Evolutionary conservation across 2,797 vertebrate genomes (phyloP).

Genomic region (Scolopax bukidnonensis): DNA sequence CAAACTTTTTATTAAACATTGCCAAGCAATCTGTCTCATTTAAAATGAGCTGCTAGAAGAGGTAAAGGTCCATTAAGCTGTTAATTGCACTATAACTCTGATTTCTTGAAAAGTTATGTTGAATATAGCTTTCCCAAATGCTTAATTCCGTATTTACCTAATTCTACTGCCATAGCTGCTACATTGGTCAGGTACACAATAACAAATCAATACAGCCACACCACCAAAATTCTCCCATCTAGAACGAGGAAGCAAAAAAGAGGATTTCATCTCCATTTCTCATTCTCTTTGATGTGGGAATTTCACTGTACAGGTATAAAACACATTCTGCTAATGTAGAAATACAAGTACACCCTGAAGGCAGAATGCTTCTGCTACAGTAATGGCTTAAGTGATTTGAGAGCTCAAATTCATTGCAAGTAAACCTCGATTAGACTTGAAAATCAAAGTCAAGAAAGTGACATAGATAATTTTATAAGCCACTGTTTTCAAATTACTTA

Average conservation of each 20-base stretch:
- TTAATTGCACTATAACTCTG: constrained; percentile 46
- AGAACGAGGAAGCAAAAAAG: background rate
- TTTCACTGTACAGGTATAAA: constrained; percentile 18
- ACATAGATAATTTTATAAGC: constrained; percentile 5
- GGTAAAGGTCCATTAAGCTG: constrained; percentile 49
- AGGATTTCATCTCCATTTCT: background rate
- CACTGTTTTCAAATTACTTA: constrained; percentile 39
- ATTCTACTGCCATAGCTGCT: background rate
- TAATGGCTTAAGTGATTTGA: constrained; percentile 40
- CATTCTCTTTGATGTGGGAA: background rate
- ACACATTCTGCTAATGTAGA: constrained; percentile 2
- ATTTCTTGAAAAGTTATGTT: constrained; percentile 10
- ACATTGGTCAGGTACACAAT: background rate
- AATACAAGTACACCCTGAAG: constrained; percentile 44
- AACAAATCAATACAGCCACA: background rate
- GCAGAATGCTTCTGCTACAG: constrained; percentile 1
- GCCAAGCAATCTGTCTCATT: constrained; percentile 58
- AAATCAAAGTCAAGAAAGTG: constrained; percentile 46
- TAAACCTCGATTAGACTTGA: constrained; percentile 45
- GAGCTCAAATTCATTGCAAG: constrained; percentile 45
- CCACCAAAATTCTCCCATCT: background rate
- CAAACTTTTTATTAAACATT: constrained; percentile 57
- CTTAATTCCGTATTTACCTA: constrained; percentile 9
- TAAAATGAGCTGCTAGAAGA: constrained; percentile 52
- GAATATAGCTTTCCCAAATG: background rate